Conservation (phyloP, 2,888 invertebrate genomes). For the Drosophila diplacantha region DNA sequence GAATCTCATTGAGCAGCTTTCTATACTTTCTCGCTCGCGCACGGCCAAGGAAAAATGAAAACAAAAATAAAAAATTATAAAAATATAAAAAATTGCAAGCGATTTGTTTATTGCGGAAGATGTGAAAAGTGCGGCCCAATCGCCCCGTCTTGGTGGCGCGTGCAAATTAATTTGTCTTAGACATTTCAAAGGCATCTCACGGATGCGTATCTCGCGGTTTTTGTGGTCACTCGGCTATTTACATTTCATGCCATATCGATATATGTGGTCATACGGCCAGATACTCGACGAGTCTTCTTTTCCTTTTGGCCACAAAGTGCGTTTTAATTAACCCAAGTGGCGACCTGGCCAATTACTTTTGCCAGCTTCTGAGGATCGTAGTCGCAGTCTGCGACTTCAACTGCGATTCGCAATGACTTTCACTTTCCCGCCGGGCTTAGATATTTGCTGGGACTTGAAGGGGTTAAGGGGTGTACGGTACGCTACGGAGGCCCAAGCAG, state of each 20-base stretch:
- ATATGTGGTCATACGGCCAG: conserved; percentile 15
- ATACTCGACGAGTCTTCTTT: conserved; percentile 13
- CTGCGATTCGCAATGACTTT: conserved; percentile 59
- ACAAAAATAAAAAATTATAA: not conserved
- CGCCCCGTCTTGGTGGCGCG: conserved; percentile 13
- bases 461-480: conserved; percentile 1
- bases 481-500: conserved; percentile 1
- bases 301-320: conserved; percentile 52
- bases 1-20: conserved; percentile 62
- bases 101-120: conserved; percentile 48
- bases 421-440: conserved; percentile 49
- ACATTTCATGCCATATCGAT: conserved; percentile 48
- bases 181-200: conserved; percentile 72
- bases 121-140: conserved; percentile 40
- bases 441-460: conserved; percentile 2
- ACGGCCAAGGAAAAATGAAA: conserved; percentile 3
- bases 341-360: conserved; percentile 71
- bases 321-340: conserved; percentile 70
- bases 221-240: conserved; percentile 64
- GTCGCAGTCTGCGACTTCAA: conserved; percentile 5
- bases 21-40: conserved; percentile 48
- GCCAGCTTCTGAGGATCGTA: conserved; percentile 41
- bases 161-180: conserved; percentile 38
- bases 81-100: conserved; percentile 27
- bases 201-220: conserved; percentile 62